phyloP scores from a whole-genome alignment of 2,113 vertebrate genomes.

The Speoplatyrhinus poulsoni region DNA sequence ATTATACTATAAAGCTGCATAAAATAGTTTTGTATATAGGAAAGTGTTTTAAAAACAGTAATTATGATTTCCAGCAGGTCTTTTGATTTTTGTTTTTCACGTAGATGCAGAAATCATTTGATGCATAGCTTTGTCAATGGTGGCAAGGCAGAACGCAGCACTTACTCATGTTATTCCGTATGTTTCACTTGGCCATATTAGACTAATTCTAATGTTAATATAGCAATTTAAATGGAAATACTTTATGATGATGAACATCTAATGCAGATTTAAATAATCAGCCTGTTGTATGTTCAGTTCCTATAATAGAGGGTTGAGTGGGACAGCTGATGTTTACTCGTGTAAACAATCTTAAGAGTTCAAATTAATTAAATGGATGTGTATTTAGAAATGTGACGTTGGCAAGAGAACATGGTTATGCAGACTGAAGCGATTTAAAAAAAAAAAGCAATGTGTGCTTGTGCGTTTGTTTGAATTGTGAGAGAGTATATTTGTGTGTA shows the following conservation, averaged over 20 bases:
- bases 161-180: too few relatives aligned
- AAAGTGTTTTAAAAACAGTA: too few relatives aligned
- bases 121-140: too few relatives aligned
- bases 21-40: too few relatives aligned
- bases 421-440: background rate
- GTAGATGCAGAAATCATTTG: too few relatives aligned
- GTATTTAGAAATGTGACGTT: background rate
- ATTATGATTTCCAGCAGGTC: too few relatives aligned
- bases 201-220: background rate
- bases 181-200: too few relatives aligned
- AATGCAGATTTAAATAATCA: background rate
- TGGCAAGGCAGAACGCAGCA: too few relatives aligned
- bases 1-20: background rate
- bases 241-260: too few relatives aligned
- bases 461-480: background rate
- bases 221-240: background rate
- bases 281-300: background rate
- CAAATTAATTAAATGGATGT: background rate
- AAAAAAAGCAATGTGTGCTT: background rate
- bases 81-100: too few relatives aligned
- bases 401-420: background rate
- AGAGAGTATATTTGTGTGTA: background rate
- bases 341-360: background rate
- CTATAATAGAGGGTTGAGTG: background rate
- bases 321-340: background rate